phyloP scores from a whole-genome alignment of 2,888 invertebrate species.

The Conistra vaccinii region DNA sequence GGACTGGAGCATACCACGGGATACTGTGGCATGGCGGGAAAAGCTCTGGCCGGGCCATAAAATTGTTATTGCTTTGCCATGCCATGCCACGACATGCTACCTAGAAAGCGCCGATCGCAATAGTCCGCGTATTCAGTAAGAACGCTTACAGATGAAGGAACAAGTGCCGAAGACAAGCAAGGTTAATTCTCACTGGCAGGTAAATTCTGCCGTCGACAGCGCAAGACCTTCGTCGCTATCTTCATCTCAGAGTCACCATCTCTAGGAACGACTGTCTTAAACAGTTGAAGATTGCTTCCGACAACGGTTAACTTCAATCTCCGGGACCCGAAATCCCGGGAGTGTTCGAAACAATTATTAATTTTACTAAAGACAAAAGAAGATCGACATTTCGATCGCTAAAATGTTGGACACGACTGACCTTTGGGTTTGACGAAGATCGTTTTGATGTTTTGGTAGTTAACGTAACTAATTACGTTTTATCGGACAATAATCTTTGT shows the following conservation, averaged over 20 bases:
- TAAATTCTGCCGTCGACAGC: constrained; percentile 9
- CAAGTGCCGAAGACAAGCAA: neutral
- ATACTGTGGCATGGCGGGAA: too few species aligned
- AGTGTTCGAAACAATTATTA: constrained; percentile 14
- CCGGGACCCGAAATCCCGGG: neutral
- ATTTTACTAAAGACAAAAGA: constrained; percentile 29
- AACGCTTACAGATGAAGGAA: neutral
- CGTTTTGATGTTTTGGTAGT: constrained; percentile 27
- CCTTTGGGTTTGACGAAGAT: constrained; percentile 19
- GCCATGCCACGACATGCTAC: neutral
- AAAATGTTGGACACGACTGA: constrained; percentile 11
- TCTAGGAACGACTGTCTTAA: constrained; percentile 20
- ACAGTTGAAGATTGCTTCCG: constrained; percentile 27
- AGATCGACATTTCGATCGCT: constrained; percentile 12
- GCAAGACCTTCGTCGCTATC: constrained; percentile 12
- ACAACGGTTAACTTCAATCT: constrained; percentile 26
- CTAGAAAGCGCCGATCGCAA: neutral
- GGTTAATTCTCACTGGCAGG: constrained; percentile 20
- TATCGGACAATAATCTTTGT: neutral
- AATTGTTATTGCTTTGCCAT: neutral
- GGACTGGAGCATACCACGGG: too few species aligned
- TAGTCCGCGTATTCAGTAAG: neutral
- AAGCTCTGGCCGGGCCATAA: too few species aligned
- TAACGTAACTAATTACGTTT: constrained; percentile 20
- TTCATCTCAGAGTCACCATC: constrained; percentile 18